Conservation (phyloP, 2,888 invertebrate species). For the Macrophya alboannulata region DNA sequence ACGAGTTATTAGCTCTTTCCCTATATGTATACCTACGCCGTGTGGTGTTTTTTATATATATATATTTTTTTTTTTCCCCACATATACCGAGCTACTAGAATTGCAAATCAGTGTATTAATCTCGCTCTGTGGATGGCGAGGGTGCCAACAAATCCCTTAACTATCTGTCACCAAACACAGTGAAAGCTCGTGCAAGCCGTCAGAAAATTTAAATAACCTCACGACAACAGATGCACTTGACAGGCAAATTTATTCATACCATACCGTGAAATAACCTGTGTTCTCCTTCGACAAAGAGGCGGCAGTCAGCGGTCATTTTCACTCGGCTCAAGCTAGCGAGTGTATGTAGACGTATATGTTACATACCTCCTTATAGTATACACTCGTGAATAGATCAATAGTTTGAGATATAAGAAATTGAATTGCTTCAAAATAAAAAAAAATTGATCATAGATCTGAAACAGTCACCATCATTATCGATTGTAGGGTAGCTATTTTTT, state of each 20-base stretch:
- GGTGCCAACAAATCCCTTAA: slow-evolving; percentile 43
- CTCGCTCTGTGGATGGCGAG: slow-evolving; percentile 24
- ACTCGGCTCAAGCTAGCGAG: not conserved
- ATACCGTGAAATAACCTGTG: slow-evolving; percentile 29
- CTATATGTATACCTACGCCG: not conserved
- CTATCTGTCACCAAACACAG: slow-evolving; percentile 43
- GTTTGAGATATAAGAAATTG: not conserved
- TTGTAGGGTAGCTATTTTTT: not conserved
- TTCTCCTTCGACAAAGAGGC: not conserved
- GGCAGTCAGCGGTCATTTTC: slow-evolving; percentile 10
- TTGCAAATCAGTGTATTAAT: slow-evolving; percentile 49
- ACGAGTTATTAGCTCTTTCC: slow-evolving; percentile 7
- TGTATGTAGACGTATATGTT: not conserved
- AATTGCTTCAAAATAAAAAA: not conserved
- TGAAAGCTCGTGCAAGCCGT: slow-evolving; percentile 17
- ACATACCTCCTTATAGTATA: not conserved
- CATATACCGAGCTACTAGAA: slow-evolving; percentile 21
- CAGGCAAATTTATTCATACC: slow-evolving; percentile 40
- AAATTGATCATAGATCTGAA: not conserved
- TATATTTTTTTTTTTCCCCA: not conserved
- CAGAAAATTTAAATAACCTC: slow-evolving; percentile 25
- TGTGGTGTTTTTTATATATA: not conserved
- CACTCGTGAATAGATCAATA: not conserved
- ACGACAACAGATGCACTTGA: slow-evolving; percentile 41
- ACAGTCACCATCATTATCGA: not conserved